Percentiles rank a stretch among this genome's conserved stretches.
Evolutionary conservation across 2,797 vertebrate species (phyloP).

Genomic region (Parauchenoglanis ngamensis): DNA sequence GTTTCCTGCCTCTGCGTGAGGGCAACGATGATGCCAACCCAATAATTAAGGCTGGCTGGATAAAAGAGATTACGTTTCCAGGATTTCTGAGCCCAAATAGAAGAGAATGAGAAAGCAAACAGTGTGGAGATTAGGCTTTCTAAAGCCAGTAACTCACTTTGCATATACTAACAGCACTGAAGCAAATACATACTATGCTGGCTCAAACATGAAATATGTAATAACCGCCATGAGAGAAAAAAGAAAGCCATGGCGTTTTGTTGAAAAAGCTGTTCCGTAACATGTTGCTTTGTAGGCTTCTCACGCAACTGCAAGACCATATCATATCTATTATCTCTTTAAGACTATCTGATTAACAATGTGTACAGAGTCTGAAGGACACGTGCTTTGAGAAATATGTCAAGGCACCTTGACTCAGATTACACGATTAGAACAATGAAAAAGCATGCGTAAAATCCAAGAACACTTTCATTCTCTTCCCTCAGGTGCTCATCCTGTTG

Average conservation of each 20-base stretch:
- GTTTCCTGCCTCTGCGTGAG: conserved; percentile 41
- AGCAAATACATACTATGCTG: conserved; percentile 8
- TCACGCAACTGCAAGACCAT: conserved; percentile 37
- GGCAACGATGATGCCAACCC: conserved; percentile 22
- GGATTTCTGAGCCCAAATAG: conserved; percentile 38
- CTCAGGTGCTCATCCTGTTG: conserved; percentile 30
- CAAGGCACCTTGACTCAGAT: conserved; percentile 55
- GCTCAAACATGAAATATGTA: conserved; percentile 14
- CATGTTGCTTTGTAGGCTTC: conserved; percentile 33
- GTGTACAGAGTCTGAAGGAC: conserved; percentile 39
- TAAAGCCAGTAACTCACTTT: conserved; percentile 48
- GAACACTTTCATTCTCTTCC: conserved; percentile 36
- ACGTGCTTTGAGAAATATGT: conserved; percentile 38
- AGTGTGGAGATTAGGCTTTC: conserved; percentile 36
- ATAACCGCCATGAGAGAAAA: conserved; percentile 3
- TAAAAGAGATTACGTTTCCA: conserved; percentile 48
- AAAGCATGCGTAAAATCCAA: conserved; percentile 43
- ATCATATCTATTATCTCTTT: conserved; percentile 55
- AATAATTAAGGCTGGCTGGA: conserved; percentile 31
- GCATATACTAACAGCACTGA: conserved; percentile 16
- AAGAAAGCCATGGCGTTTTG: conserved; percentile 11
- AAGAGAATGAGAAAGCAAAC: conserved; percentile 41
- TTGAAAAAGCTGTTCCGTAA: conserved; percentile 9
- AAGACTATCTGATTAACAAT: conserved; percentile 29
- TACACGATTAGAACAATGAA: conserved; percentile 52